Base-by-base conservation (phyloP, 2,113 vertebrate genomes). In the Myotis davidii region DNA sequence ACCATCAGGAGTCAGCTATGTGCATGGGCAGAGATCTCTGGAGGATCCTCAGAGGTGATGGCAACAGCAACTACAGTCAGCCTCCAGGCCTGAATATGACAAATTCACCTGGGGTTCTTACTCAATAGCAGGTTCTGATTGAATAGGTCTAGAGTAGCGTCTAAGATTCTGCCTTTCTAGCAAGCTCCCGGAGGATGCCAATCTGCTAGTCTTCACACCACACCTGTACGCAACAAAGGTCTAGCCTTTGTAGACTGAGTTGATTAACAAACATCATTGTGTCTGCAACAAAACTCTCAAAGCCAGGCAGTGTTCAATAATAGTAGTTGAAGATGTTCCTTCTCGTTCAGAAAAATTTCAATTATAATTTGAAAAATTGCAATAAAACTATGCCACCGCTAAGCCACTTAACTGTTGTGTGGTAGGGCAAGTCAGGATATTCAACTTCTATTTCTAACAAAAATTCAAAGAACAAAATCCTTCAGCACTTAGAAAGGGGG, bases 261-360 rank as follows among this genome's bases (percentile, higher is more conserved):
- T 82, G 6, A 93, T 82, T 50, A 91, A 93, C 21, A 85, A 85
- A 94, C 27, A 37, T 54, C 50, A 88, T 56, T 12, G 6, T 29
- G 17, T 50, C 32, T 79, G 11, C 64, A 79, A 76, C 39, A 94
- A 85, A 82, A 54, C 67, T 78, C 91, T 21, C 64, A 81, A 77
- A 34, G 3, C 16, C 54, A 50, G 77, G 77, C 13, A 69, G 10
- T 48, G 18, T 64, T 93, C 12, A 27, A 4, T 39, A 23, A 64
- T 42, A 64, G n/a, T 72, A 2, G 10, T n/a, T 73, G 12, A 93
- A 52, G 25, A 76, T 9, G n/a, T 27, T n/a, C 59, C n/a, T 79
- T 79, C 65, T 76, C 4, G 17, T 72, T 96, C 61, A 88, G 86
- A 88, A 95, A 84, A 74, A 23, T n/a, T 69, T 86, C 32, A 23